phyloP scores from a whole-genome alignment of 2,797 vertebrate genomes.

The Siniperca obscura region DNA sequence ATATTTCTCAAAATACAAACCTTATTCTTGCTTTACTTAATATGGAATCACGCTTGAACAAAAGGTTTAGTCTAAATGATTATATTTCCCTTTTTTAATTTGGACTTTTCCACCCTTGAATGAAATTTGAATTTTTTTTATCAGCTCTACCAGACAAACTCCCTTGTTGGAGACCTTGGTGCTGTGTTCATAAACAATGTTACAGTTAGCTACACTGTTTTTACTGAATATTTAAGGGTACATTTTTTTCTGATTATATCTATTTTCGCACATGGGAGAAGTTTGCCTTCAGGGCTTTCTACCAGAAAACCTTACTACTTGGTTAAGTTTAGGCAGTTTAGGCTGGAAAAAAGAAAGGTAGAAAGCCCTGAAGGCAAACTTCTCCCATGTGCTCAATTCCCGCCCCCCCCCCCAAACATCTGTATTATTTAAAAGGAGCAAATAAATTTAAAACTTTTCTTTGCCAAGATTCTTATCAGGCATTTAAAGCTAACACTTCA shows the following conservation, averaged over 20 bases:
- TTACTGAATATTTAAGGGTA: not conserved
- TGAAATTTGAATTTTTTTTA: slow-evolving; percentile 34
- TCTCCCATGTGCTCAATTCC: too few species aligned
- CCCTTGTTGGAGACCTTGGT: not conserved
- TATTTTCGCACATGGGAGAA: too few species aligned
- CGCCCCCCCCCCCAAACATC: not conserved
- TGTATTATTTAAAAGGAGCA: not conserved
- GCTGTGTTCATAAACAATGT: slow-evolving; percentile 10
- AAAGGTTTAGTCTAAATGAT: slow-evolving; percentile 23
- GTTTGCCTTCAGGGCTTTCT: too few species aligned
- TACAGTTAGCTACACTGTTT: not conserved
- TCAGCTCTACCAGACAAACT: slow-evolving; percentile 33
- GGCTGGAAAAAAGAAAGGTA: too few species aligned
- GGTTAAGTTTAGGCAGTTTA: too few species aligned
- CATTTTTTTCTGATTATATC: not conserved
- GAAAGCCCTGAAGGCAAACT: too few species aligned
- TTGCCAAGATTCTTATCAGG: not conserved
- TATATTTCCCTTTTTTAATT: slow-evolving; percentile 26
- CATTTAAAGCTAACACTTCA: not conserved
- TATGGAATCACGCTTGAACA: slow-evolving; percentile 28
- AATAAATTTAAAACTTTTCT: not conserved
- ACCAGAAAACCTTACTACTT: too few species aligned
- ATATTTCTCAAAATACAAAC: slow-evolving; percentile 42
- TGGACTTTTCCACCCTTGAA: slow-evolving; percentile 23
- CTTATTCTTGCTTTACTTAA: not conserved